Percentiles rank a stretch among this genome's conserved stretches.
These are phyloP conservation scores for Brienomyrus longianalis DNA, from an alignment of 2,113 vertebrate species.

Conservation along the genomic window DNA sequence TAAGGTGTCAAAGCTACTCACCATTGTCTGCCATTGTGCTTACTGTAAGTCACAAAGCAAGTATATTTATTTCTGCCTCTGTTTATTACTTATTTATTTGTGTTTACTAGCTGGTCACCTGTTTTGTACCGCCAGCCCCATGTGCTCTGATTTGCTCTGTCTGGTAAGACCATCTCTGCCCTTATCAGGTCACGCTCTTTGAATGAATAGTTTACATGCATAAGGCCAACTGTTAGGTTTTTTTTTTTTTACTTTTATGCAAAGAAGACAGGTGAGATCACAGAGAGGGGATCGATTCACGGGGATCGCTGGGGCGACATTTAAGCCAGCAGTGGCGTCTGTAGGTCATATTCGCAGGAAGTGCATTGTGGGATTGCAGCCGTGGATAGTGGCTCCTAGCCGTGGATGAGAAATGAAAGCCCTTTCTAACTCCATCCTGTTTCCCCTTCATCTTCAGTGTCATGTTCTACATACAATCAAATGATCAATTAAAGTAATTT, in stretches of 20 bases:
- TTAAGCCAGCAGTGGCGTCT: neutral
- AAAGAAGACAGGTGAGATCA: neutral
- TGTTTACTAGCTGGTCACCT: neutral
- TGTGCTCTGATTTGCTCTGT: neutral
- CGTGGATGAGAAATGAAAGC: neutral
- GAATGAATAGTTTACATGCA: neutral
- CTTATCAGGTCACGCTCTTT: neutral
- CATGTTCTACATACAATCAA: neutral
- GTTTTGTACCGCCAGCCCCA: neutral
- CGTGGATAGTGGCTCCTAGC: neutral
- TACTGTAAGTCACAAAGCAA: neutral
- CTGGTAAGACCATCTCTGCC: neutral
- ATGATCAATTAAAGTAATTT: neutral
- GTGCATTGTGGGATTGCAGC: neutral
- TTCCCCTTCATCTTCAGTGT: neutral
- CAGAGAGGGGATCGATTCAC: neutral
- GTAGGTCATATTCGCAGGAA: neutral
- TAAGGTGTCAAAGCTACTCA: neutral
- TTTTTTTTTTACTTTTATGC: neutral
- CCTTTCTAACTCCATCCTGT: too few species aligned
- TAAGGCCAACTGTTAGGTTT: neutral
- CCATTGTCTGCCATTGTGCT: neutral
- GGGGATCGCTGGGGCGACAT: neutral
- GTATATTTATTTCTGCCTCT: neutral
- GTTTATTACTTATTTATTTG: neutral